These are phyloP conservation scores for Amblyraja radiata DNA, from an alignment of 2,797 vertebrate species.

Conservation along the genomic window DNA sequence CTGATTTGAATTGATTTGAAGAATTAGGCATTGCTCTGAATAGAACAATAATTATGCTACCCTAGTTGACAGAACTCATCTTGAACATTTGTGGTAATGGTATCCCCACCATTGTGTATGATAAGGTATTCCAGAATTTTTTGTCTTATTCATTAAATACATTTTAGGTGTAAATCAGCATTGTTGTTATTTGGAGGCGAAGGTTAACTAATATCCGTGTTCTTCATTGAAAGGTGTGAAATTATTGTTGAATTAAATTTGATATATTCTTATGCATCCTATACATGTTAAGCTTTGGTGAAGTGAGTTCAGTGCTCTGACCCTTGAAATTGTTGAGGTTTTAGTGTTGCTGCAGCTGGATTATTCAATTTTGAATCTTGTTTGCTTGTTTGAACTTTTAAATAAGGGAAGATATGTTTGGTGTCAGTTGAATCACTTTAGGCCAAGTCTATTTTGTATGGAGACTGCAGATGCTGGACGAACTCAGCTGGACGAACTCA, in stretches of 20 bases:
- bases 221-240: background rate
- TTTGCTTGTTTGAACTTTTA: background rate
- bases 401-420: background rate
- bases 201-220: background rate
- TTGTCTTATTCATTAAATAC: background rate
- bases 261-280: background rate
- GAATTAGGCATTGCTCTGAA: background rate
- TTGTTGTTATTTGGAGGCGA: background rate
- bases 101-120: background rate
- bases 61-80: background rate
- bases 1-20: background rate
- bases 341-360: background rate
- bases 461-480: no score
- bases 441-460: background rate
- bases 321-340: background rate
- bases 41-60: background rate
- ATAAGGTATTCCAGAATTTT: background rate
- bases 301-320: no score
- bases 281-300: background rate
- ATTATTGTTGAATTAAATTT: background rate
- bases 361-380: background rate
- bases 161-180: background rate
- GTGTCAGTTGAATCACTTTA: background rate
- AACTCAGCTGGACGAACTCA: no score
- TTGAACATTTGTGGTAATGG: background rate